Conservation (phyloP, 2,113 vertebrate genomes). For the Tichodroma muraria region DNA sequence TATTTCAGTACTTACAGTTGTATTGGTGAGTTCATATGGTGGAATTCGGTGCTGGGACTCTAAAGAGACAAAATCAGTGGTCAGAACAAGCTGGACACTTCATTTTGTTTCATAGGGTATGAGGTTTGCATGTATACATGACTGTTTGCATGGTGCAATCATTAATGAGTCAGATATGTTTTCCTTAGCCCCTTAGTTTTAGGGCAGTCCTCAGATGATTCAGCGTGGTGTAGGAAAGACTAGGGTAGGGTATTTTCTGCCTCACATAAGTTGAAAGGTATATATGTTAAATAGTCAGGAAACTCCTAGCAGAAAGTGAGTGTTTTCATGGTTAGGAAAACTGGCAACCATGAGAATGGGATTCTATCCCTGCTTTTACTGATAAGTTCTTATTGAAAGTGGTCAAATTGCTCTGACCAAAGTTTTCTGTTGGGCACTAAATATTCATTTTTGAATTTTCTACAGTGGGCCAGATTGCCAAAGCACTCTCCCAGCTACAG, state of each 20-base stretch:
- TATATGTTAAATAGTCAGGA: background rate
- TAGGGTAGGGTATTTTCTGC: background rate
- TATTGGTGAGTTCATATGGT: background rate
- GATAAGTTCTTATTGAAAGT: background rate
- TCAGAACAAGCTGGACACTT: background rate
- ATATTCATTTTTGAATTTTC: background rate
- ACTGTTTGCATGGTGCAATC: background rate
- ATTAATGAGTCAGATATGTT: background rate
- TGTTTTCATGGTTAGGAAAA: background rate
- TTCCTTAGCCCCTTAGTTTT: background rate
- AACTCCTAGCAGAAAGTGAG: background rate
- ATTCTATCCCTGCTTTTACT: background rate
- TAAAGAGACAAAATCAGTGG: background rate
- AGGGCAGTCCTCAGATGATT: background rate
- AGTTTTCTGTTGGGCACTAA: background rate
- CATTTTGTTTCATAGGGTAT: background rate
- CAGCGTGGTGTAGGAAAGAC: background rate
- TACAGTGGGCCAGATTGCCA: background rate
- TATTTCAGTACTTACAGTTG: background rate
- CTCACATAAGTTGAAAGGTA: background rate
- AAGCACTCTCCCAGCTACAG: background rate
- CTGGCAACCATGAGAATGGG: background rate
- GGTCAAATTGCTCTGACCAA: background rate
- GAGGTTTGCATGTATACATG: fast-evolving
- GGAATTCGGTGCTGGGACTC: background rate